Conservation (phyloP, 2,888 invertebrate species). For the Salpingus planirostris region DNA sequence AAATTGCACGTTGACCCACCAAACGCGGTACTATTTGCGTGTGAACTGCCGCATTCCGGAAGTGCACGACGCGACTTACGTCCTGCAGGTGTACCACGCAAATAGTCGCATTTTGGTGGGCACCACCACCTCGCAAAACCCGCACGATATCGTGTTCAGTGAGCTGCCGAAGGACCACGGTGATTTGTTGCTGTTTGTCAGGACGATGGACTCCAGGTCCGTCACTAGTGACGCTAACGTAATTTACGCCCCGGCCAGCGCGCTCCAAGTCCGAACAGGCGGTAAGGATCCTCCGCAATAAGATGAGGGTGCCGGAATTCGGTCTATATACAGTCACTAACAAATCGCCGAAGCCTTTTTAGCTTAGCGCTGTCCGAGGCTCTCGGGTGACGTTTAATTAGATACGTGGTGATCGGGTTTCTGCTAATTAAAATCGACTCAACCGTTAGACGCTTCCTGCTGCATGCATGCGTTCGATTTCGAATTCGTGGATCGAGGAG, state of each 20-base stretch:
- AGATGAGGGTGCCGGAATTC: too few relatives aligned
- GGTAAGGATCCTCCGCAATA: too few relatives aligned
- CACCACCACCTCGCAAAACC: constrained; percentile 44
- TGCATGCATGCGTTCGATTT: too few relatives aligned
- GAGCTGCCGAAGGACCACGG: constrained; percentile 40
- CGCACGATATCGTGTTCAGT: constrained; percentile 42
- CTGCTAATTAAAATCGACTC: too few relatives aligned
- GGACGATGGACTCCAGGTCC: constrained; percentile 44
- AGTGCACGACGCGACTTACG: constrained; percentile 36
- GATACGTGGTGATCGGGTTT: too few relatives aligned
- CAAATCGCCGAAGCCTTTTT: too few relatives aligned
- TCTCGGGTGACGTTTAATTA: too few relatives aligned
- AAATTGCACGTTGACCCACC: constrained; percentile 45
- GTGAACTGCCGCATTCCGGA: constrained; percentile 44
- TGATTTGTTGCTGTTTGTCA: constrained; percentile 43
- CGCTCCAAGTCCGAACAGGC: constrained; percentile 17
- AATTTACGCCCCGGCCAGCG: constrained; percentile 37
- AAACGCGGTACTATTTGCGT: constrained; percentile 41
- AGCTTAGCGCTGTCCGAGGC: too few relatives aligned
- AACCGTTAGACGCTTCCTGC: too few relatives aligned
- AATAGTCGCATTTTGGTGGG: constrained; percentile 44
- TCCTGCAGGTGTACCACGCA: constrained; percentile 48
- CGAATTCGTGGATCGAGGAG: too few relatives aligned
- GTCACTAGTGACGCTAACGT: constrained; percentile 46
- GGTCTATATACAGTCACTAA: too few relatives aligned